Conservation (phyloP, 1,140 invertebrate genomes). For the Thaumatotibia leucotreta region DNA sequence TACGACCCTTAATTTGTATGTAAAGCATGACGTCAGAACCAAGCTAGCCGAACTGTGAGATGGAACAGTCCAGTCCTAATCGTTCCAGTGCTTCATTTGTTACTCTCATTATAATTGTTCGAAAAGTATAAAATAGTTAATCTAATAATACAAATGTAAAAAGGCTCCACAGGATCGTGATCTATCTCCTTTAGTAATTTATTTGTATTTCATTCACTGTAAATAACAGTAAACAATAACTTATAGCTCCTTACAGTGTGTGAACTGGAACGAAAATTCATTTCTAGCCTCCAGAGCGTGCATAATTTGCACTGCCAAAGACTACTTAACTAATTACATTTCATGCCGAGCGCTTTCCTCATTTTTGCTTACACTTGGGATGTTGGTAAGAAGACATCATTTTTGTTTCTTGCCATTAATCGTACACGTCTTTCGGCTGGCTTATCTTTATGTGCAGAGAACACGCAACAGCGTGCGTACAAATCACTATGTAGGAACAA, state of each 20-base stretch:
- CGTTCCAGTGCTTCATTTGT: not conserved
- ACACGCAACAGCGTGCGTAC: constrained; percentile 30
- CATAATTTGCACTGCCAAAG: constrained; percentile 9
- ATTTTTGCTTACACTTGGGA: constrained; percentile 1
- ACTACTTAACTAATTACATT: constrained; percentile 12
- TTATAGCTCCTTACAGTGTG: not conserved
- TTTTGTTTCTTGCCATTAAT: constrained; percentile 40
- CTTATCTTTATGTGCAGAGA: constrained; percentile 42
- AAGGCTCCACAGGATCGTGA: not conserved
- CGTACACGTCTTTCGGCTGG: constrained; percentile 37
- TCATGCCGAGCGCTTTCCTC: not conserved
- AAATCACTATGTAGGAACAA: constrained; percentile 17
- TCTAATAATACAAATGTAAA: not conserved
- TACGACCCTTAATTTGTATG: too few relatives aligned
- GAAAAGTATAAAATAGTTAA: not conserved
- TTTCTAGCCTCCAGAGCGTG: not conserved
- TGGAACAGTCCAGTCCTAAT: too few relatives aligned
- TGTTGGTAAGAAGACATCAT: constrained; percentile 30
- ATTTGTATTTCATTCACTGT: not conserved
- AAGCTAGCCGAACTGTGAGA: too few relatives aligned
- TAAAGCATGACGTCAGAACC: too few relatives aligned
- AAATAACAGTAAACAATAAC: not conserved
- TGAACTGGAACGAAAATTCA: constrained; percentile 6
- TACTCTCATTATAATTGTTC: not conserved
- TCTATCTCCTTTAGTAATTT: not conserved